Base-by-base conservation (phyloP, 1,140 invertebrate genomes). In the Lerema accius region DNA sequence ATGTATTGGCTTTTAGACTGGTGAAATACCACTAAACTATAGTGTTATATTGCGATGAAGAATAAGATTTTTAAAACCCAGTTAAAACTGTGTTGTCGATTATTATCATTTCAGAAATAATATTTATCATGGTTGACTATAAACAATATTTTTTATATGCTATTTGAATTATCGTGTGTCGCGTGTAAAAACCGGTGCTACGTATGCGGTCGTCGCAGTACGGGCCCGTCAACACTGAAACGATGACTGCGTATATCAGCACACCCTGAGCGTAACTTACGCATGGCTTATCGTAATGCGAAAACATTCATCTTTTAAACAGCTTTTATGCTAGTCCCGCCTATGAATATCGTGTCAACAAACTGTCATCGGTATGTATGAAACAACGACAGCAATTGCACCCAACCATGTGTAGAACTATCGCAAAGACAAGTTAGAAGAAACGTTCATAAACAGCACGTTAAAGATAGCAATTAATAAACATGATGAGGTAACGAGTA, bases 221-320 rank as follows among this genome's bases (percentile, higher is more conserved):
- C 62, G 65, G 65, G 67, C 67, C 67, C 65, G 63, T 76, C 73
- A 59, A 65, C 67, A 63, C 63, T 61, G 43, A 50, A 66, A 65
- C 49, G 63, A 67, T 69, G 67, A 63, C 63, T 43, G 65, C 56
- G 26, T 58, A 60, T 56, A 69, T 72, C 65, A 72, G 67, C 50
- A 40, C 17, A 40, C 37, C 16, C 50, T 19, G n/a, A 39, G 17
- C 37, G 17, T 14, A 40, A 53, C 50, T 23, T 13, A 42, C 37
- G 16, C 17, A 19, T 53, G 26, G 39, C 50, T 26, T 26, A n/a
- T 42, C 50, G 50, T 42, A 40, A 42, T 26, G 35, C 11, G 26
- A 17, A 40, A 35, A 53, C 35, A 53, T 40, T 40, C 17, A 53
- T 51, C 28, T 19, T 53, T 39, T 53, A 37, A 40, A 53, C 26